Evolutionary conservation across 2,797 vertebrate genomes (phyloP).

Genomic region (Ctenosaura bakeri): DNA sequence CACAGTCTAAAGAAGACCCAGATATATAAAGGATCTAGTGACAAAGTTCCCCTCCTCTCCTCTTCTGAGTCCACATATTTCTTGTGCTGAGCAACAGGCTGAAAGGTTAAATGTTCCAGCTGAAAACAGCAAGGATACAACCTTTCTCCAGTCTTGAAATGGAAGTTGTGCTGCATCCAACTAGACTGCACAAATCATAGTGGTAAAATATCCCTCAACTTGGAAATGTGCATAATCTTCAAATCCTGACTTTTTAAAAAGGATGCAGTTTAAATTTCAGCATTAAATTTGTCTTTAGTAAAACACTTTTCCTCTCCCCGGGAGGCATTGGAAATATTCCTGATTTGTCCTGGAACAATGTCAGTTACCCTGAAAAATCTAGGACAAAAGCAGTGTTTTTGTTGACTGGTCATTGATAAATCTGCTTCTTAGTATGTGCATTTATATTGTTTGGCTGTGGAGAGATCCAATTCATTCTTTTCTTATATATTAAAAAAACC

Average conservation of each 20-base stretch:
- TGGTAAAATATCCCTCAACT: not conserved
- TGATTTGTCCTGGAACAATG: constrained; percentile 9
- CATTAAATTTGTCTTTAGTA: not conserved
- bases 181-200: too few relatives aligned
- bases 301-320: not conserved
- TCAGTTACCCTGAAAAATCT: constrained; percentile 9
- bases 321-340: not conserved
- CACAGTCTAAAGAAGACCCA: not conserved
- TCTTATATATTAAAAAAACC: not conserved
- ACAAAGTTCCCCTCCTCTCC: not conserved
- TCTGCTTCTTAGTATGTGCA: constrained; percentile 23
- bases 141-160: constrained; percentile 4
- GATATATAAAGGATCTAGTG: not conserved
- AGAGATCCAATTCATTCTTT: constrained; percentile 20
- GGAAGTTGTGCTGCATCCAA: not conserved
- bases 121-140: not conserved
- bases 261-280: not conserved
- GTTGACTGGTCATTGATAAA: constrained; percentile 16
- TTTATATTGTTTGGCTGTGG: constrained; percentile 26
- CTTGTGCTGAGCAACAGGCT: not conserved
- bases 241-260: not conserved
- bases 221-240: not conserved
- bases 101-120: not conserved
- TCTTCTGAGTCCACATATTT: not conserved
- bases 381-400: constrained; percentile 4